Evolutionary conservation across 2,797 vertebrate species (phyloP).

Genomic region (Chanos chanos): DNA sequence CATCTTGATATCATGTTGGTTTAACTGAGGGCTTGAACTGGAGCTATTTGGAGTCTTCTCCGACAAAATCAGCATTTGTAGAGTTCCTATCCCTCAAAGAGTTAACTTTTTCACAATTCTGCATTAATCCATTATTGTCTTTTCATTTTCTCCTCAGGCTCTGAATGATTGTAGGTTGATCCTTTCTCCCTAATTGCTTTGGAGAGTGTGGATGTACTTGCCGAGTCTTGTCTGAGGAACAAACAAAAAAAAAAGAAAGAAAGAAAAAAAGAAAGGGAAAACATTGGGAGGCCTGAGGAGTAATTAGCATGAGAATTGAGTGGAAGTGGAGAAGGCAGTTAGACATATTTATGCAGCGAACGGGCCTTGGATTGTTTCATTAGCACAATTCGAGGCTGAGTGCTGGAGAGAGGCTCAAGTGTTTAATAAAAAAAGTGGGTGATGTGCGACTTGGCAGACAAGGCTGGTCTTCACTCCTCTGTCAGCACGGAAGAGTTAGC

Average conservation of each 20-base stretch:
- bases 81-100: too few species aligned
- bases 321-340: constrained; percentile 25
- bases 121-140: too few species aligned
- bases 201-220: constrained; percentile 38
- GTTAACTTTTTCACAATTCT: too few species aligned
- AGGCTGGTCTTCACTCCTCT: constrained; percentile 30
- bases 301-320: constrained; percentile 47
- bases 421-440: constrained; percentile 51
- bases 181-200: constrained; percentile 48
- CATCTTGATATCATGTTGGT: too few species aligned
- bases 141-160: neutral
- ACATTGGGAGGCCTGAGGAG: constrained; percentile 4
- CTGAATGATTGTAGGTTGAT: constrained; percentile 39
- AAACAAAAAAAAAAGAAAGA: constrained; percentile 22
- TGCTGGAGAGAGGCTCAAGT: constrained; percentile 33
- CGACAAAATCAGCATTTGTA: too few species aligned
- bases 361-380: constrained; percentile 33
- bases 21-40: too few species aligned
- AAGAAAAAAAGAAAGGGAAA: neutral
- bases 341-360: constrained; percentile 39
- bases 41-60: too few species aligned
- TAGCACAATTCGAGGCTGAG: constrained; percentile 27
- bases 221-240: constrained; percentile 37
- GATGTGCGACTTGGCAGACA: constrained; percentile 27
- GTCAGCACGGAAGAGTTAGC: neutral